Evolutionary conservation across 2,888 invertebrate genomes (phyloP).

Genomic region (Himalopsyche japonica): DNA sequence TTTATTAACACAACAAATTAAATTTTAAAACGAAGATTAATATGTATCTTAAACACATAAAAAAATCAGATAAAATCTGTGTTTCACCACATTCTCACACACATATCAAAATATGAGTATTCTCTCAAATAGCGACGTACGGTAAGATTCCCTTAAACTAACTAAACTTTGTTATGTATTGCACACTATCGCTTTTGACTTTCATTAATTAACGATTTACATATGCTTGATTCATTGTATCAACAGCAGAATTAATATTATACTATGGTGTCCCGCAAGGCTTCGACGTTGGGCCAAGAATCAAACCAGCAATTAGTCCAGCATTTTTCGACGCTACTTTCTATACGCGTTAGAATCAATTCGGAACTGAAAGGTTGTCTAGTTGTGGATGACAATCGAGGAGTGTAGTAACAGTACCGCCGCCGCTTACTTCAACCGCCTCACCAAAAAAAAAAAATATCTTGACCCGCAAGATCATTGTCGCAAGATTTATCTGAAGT

Average conservation of each 20-base stretch:
- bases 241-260: neutral
- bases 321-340: neutral
- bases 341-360: neutral
- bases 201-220: neutral
- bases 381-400: neutral
- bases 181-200: neutral
- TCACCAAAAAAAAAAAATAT: neutral
- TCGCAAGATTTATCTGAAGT: slow-evolving; percentile 39
- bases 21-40: neutral
- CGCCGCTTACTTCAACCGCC: neutral
- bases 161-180: neutral
- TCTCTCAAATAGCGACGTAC: neutral
- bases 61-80: neutral
- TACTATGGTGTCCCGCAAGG: neutral
- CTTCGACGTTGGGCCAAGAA: neutral
- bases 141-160: neutral
- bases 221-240: neutral
- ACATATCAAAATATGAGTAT: neutral
- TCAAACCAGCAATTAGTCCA: neutral
- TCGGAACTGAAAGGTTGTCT: neutral
- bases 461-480: neutral
- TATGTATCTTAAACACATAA: neutral
- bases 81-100: no score
- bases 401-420: neutral
- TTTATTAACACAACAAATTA: neutral